phyloP scores from a whole-genome alignment of 2,888 invertebrate genomes.

The Nymphalis urticae region DNA sequence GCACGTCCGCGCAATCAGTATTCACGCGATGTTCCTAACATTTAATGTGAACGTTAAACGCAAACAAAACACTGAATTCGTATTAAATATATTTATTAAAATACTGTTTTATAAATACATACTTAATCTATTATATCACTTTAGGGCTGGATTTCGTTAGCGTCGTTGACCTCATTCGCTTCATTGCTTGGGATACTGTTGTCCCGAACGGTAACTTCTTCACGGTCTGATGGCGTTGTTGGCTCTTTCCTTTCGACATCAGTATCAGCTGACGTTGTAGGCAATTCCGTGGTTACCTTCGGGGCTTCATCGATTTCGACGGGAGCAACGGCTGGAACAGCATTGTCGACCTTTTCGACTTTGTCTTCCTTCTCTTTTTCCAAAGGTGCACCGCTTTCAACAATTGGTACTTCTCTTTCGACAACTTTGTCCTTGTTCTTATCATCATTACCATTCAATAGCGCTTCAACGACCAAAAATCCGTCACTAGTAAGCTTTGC shows the following conservation, averaged over 20 bases:
- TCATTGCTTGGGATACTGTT: constrained; percentile 58
- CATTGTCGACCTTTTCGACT: constrained; percentile 34
- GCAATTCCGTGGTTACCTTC: constrained; percentile 25
- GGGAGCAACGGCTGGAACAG: background rate
- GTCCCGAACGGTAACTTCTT: constrained; percentile 53
- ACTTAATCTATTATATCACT: constrained; percentile 69
- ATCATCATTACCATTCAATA: constrained; percentile 49
- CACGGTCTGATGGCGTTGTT: constrained; percentile 59
- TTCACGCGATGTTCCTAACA: constrained; percentile 51
- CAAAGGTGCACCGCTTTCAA: constrained; percentile 58
- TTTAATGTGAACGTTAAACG: constrained; percentile 47
- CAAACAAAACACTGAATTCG: constrained; percentile 38
- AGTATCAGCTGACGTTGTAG: constrained; percentile 35
- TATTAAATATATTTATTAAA: constrained; percentile 73
- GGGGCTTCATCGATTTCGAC: constrained; percentile 28
- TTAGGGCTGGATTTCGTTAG: constrained; percentile 54
- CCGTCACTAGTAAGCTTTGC: constrained; percentile 62
- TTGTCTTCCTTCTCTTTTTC: constrained; percentile 33
- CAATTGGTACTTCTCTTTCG: constrained; percentile 65
- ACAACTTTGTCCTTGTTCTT: constrained; percentile 48
- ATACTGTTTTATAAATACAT: constrained; percentile 71
- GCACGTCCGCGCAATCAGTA: constrained; percentile 50
- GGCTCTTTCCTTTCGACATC: constrained; percentile 60
- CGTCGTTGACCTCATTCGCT: constrained; percentile 36
- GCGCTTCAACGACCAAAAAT: constrained; percentile 61